phyloP scores from a whole-genome alignment of 2,888 invertebrate species.

The Andrena camellia region DNA sequence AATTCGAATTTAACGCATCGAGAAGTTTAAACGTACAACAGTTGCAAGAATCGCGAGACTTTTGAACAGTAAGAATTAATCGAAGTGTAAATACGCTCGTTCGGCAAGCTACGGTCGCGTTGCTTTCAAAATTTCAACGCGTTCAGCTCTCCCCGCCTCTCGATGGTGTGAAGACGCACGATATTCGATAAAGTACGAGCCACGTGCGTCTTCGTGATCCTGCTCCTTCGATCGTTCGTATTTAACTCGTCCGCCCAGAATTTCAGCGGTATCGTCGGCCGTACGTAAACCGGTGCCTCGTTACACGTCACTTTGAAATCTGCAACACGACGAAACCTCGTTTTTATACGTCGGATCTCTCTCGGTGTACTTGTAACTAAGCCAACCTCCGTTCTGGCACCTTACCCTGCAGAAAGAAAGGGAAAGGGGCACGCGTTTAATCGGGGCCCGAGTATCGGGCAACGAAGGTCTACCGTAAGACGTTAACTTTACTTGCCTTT shows the following conservation, averaged over 20 bases:
- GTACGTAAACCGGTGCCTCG: slow-evolving; percentile 73
- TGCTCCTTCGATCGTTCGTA: slow-evolving; percentile 59
- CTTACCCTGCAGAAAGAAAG: slow-evolving; percentile 39
- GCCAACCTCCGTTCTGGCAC: slow-evolving; percentile 6
- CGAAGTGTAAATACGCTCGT: neutral
- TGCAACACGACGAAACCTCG: slow-evolving; percentile 52
- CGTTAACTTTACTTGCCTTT: slow-evolving; percentile 50
- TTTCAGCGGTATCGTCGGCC: slow-evolving; percentile 70
- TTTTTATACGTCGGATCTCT: neutral
- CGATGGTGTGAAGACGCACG: slow-evolving; percentile 72
- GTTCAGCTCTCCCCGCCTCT: slow-evolving; percentile 58
- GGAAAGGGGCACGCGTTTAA: slow-evolving; percentile 10
- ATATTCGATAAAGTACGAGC: slow-evolving; percentile 75
- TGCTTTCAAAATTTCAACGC: slow-evolving; percentile 36
- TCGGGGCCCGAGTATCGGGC: neutral
- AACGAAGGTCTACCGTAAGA: neutral
- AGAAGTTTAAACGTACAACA: neutral
- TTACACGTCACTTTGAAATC: slow-evolving; percentile 75
- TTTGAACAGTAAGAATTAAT: neutral
- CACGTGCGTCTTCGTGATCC: slow-evolving; percentile 75
- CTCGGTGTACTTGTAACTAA: neutral
- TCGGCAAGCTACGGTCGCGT: neutral
- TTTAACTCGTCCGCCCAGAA: slow-evolving; percentile 60
- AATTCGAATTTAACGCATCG: slow-evolving; percentile 15
- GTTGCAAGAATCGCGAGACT: neutral